These are phyloP conservation scores for Conomelus anceps DNA, from an alignment of 2,888 invertebrate genomes.

Conservation along the genomic window DNA sequence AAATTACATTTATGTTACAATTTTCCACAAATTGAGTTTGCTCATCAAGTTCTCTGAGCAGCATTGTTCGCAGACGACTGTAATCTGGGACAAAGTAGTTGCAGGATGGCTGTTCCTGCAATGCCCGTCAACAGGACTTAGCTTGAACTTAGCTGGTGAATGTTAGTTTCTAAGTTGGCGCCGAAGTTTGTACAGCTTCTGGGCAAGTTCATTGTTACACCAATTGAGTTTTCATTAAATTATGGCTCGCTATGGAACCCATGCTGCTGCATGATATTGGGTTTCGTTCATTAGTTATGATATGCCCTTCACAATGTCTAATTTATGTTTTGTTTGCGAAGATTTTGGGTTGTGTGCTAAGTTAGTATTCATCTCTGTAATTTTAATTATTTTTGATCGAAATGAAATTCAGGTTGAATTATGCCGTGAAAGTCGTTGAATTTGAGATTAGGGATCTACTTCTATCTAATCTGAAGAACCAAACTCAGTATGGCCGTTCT, in stretches of 20 bases:
- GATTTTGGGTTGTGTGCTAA: not conserved
- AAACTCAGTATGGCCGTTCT: too few species aligned
- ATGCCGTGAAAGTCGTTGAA: too few species aligned
- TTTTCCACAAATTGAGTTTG: not conserved
- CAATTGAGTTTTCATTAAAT: not conserved
- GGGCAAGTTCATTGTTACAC: not conserved
- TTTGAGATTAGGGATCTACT: too few species aligned
- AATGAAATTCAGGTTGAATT: not conserved
- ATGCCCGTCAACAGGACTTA: not conserved
- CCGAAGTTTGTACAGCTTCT: not conserved
- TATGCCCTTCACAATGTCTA: not conserved
- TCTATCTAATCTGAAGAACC: too few species aligned
- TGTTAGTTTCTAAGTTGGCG: not conserved
- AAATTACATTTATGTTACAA: too few species aligned
- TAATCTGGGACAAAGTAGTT: not conserved
- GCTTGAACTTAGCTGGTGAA: not conserved
- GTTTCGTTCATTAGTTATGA: not conserved
- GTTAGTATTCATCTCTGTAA: not conserved
- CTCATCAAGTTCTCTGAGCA: not conserved
- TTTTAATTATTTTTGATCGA: not conserved
- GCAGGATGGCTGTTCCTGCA: not conserved
- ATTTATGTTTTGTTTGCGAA: not conserved
- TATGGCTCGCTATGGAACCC: too few species aligned
- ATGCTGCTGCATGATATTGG: not conserved
- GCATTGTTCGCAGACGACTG: not conserved